Evolutionary conservation across 2,797 vertebrate species (phyloP), one percentile per base, ranked within the genome.

Genomic region (Sebastiscus albofasciatus): DNA sequence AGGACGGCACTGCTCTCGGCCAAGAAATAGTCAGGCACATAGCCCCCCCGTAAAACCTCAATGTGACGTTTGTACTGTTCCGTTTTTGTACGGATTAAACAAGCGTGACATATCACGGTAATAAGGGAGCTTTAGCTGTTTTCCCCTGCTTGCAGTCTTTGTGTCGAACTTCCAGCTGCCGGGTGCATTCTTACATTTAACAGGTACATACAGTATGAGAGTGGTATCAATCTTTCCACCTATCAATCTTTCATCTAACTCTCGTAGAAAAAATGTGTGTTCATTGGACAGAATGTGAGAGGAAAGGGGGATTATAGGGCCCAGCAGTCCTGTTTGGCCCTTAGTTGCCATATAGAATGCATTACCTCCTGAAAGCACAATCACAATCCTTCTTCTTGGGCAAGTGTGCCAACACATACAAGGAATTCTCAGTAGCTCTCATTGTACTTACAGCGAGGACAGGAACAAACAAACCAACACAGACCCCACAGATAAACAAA

Each of bases 401-500:
- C n/a, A 5, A n/a, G 72, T 49, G 2, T 33, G 39, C 39, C 13
- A 9, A 36, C n/a, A 33, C n/a, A 55, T 2, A 2, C 31, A 24
- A 9, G 20, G 39, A 61, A 36, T 73, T 59, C 65, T 46, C 5
- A 11, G 72, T 13, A 39, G 69, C 75, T 77, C 39, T 31, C 79
- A 11, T 27, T 58, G 59, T 60, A 60, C 55, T 20, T 49, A 24
- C 24, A 4, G 33, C 34, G 22, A 74, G 29, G 14, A 75, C 69
- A 77, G 62, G 67, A 84, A 88, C 39, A 39, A 39, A 39, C n/a
- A 86, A 73, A 71, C 49, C 14, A 67, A 66, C 22, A 5, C 36
- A 56, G 18, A 55, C 33, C 13, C 13, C 12, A 8, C 67, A 26
- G 29, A 29, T 31, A 34, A 36, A 75, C 34, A 64, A 60, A 85